phyloP scores from a whole-genome alignment of 2,797 vertebrate genomes.

The Holocentrus rufus region DNA sequence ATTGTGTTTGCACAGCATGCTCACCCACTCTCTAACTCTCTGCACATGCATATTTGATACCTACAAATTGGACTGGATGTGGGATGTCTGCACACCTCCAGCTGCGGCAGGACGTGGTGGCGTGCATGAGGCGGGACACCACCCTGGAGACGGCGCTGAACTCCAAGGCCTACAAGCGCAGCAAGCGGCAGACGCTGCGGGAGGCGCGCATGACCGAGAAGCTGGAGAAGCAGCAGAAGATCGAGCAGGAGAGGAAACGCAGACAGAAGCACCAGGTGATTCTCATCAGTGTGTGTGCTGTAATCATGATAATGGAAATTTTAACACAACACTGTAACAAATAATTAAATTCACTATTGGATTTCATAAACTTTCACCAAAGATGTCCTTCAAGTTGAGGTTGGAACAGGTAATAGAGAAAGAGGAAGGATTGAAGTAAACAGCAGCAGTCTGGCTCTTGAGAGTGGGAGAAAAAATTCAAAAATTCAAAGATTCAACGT shows the following conservation, averaged over 20 bases:
- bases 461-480: too few relatives aligned
- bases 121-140: conserved; percentile 96
- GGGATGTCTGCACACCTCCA: conserved; percentile 52
- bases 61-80: conserved; percentile 12
- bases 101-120: conserved; percentile 97
- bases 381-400: too few relatives aligned
- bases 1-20: not conserved
- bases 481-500: too few relatives aligned
- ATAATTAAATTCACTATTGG: too few relatives aligned
- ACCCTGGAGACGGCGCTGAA: conserved; percentile 96
- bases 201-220: conserved; percentile 99
- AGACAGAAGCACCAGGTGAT: conserved; percentile 96
- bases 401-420: too few relatives aligned
- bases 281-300: not conserved
- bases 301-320: not conserved
- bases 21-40: not conserved
- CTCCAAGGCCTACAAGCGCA: conserved; percentile 97
- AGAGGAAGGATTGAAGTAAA: too few relatives aligned
- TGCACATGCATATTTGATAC: not conserved
- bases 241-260: conserved; percentile 97
- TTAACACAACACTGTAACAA: too few relatives aligned
- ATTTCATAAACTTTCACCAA: too few relatives aligned
- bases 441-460: too few relatives aligned
- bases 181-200: conserved; percentile 94
- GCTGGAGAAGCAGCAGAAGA: conserved; percentile 99